These are phyloP conservation scores for Ceratina calcarata DNA, from an alignment of 1,140 invertebrate species.

Conservation along the genomic window DNA sequence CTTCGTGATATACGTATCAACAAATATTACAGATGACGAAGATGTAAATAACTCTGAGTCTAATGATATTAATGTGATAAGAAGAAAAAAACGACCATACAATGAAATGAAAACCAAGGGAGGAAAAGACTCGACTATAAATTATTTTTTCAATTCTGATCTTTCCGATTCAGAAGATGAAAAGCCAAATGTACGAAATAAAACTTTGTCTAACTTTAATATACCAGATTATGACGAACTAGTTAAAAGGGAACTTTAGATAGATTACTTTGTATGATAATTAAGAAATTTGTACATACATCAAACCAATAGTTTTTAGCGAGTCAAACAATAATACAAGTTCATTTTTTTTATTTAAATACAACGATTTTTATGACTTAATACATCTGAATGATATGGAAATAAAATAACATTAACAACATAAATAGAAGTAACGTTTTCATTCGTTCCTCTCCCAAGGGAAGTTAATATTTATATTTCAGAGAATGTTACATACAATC, in stretches of 20 bases:
- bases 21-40: slow-evolving; percentile 70
- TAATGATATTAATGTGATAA: slow-evolving; percentile 18
- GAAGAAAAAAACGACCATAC: slow-evolving; percentile 5
- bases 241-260: slow-evolving; percentile 59
- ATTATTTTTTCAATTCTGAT: slow-evolving; percentile 71
- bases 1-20: slow-evolving; percentile 6
- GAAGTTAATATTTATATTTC: slow-evolving; percentile 35
- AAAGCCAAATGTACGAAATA: not conserved
- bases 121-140: slow-evolving; percentile 48
- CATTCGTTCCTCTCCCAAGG: slow-evolving; percentile 36
- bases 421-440: slow-evolving; percentile 48
- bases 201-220: slow-evolving; percentile 17
- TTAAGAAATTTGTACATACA: not conserved
- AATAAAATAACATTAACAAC: slow-evolving; percentile 52
- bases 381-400: slow-evolving; percentile 55
- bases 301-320: not conserved
- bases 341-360: slow-evolving; percentile 69
- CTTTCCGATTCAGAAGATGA: slow-evolving; percentile 69
- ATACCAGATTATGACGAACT: slow-evolving; percentile 68
- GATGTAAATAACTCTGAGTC: slow-evolving; percentile 41
- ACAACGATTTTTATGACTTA: slow-evolving; percentile 44
- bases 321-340: too few relatives aligned
- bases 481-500: slow-evolving; percentile 49
- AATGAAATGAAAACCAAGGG: slow-evolving; percentile 5
- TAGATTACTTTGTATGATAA: not conserved